Base-by-base conservation (phyloP, 2,113 vertebrate genomes). In the Dryoscopus gambensis region DNA sequence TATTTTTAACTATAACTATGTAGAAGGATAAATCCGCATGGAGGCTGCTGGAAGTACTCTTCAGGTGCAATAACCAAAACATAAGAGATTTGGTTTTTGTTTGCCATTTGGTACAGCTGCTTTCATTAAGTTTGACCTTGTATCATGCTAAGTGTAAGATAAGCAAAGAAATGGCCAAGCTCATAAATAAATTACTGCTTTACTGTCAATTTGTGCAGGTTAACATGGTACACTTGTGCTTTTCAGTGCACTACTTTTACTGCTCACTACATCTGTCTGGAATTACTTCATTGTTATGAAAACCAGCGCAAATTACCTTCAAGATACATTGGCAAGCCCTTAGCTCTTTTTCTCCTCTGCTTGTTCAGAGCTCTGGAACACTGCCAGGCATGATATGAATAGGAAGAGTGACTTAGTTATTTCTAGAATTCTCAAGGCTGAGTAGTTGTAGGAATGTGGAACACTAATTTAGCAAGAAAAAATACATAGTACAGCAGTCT, bases 371-470 rank as follows among this genome's bases (percentile, higher is more conserved):
- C 37, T 76, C 73, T 92, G 92, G 83, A 92, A 57, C 4, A 2
- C 40, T 78, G 82, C 95, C 92, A 93, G 80, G 27, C 53, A 55
- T 90, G 22, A 81, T 92, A 84, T n/a, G 89, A 92, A 92, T 95
- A 91, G 80, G 84, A 91, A 81, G 56, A 91, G 40, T 92, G 91
- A 91, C 77, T 89, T 97, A 20, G 93, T 75, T 91, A 80, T 94
- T 95, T 96, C 95, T 95, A 85, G 89, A 96, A 80, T 60, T 85
- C 78, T 96, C 39, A 91, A 79, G 75, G 49, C 74, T 83, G 74
- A 69, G 71, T 70, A 86, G 64, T 88, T 86, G 44, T 90, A 86
- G 59, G 80, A 64, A 56, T 57, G 25, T 78, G 46, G 47, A 80
- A 71, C 15, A 2, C 56, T 67, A 59, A 88, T 88, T 86, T 77